These are phyloP conservation scores for Centropyge bicolor DNA, from an alignment of 2,797 vertebrate species.

Conservation along the genomic window DNA sequence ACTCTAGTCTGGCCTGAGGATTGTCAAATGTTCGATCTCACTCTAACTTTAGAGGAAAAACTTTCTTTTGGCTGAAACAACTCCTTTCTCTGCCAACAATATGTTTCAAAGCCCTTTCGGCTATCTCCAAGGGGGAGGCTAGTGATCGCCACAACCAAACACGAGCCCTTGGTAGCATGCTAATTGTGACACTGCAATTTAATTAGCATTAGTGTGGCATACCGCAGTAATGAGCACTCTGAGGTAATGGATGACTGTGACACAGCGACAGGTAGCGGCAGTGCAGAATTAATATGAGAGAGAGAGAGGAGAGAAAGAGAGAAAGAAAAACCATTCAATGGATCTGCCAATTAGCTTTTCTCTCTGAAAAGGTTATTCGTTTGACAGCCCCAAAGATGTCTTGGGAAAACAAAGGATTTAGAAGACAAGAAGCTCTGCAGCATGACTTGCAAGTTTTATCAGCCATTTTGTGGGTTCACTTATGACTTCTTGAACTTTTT, in stretches of 20 bases:
- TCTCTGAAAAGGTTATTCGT: slow-evolving; percentile 75
- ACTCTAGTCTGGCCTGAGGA: background rate
- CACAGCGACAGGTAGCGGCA: slow-evolving; percentile 68
- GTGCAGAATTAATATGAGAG: slow-evolving; percentile 67
- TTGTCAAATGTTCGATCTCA: slow-evolving; percentile 19
- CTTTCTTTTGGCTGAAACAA: slow-evolving; percentile 53
- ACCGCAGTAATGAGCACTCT: slow-evolving; percentile 71
- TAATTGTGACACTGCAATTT: slow-evolving; percentile 71
- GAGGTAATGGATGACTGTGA: slow-evolving; percentile 72
- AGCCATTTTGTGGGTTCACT: slow-evolving; percentile 58
- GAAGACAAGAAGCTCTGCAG: slow-evolving; percentile 45
- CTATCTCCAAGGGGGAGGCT: slow-evolving; percentile 44
- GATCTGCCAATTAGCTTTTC: slow-evolving; percentile 76
- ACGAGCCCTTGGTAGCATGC: slow-evolving; percentile 58
- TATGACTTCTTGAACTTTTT: slow-evolving; percentile 52
- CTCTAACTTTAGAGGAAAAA: slow-evolving; percentile 4
- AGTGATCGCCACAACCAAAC: slow-evolving; percentile 50
- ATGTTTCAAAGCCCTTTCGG: slow-evolving; percentile 43
- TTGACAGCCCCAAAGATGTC: slow-evolving; percentile 65
- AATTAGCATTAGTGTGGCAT: slow-evolving; percentile 73
- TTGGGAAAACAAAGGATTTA: slow-evolving; percentile 64
- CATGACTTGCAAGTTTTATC: slow-evolving; percentile 65
- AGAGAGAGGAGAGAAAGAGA: slow-evolving; percentile 6
- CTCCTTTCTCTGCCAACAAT: slow-evolving; percentile 43
- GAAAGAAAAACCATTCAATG: slow-evolving; percentile 50